Evolutionary conservation across 2,113 vertebrate species (phyloP), one percentile per base, ranked within the genome.

Genomic region (Halichoerus grypus): DNA sequence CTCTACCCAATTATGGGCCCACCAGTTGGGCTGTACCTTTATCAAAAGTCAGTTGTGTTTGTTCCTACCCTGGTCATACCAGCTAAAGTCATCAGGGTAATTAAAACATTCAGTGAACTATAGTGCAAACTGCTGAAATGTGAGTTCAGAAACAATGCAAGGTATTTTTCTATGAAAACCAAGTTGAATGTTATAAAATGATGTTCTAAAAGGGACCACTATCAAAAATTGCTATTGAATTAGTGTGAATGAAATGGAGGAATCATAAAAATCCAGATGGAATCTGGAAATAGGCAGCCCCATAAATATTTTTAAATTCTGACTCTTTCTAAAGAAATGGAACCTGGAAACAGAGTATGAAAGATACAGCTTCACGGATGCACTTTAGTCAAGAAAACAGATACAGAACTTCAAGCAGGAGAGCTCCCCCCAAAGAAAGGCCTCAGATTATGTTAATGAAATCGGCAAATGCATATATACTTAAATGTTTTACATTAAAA

Each of bases 401-500:
- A 87, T 13, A 71, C 2, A 72, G 51, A 74, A 61, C 2, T 42
- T 14, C 39, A 83, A 33, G 59, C 4, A 33, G 8, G 39, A 39
- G 55, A 42, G 33, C 16, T 94, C 36, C 12, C 21, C 53, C 86
- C 31, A 46, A 42, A 93, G 28, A 65, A 85, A 85, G 21, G 7
- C 42, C 19, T 79, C 13, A 36, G 9, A 31, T 92, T 88, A 67
- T 81, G 33, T 53, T 76, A 55, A 51, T 5, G 36, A 92, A 10
- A 82, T 7, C 42, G 9, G 4, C 11, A 97, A 82, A 79, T 31
- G 2, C 88, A 92, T 71, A 65, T 15, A 36, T 8, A 96, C 71
- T 65, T 65, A 92, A 92, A 72, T 77, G 31, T 49, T 92, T 96
- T 93, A 69, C n/a, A 63, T 39, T 85, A 63, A 76, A 96, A 53